Base-by-base conservation (phyloP, 2,113 vertebrate genomes). In the Etia nguti region DNA sequence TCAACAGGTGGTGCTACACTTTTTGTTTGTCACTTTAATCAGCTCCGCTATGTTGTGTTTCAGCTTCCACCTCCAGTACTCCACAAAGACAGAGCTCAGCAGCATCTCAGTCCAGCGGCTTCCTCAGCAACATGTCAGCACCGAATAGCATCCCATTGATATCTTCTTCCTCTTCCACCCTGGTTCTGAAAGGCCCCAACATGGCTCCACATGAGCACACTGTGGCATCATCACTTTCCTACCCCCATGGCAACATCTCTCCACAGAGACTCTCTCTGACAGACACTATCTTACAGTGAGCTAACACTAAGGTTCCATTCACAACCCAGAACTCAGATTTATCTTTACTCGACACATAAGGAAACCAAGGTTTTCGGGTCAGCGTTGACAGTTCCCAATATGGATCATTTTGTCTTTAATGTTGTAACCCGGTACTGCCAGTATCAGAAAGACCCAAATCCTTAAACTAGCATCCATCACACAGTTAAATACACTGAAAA, bases 181-280 rank as follows among this genome's bases (percentile, higher is more conserved):
- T 83, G 12, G 79, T 92, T 8, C 90, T 81, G 2, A 84, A 83
- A 29, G 81, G 86, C 31, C 82, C 84, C 13, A 31, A 13, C 83
- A 62, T 89, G 38, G 34, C 80, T 20, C 26, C 91, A 2, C 90
- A 91, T 60, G 94, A 90, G 34, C 89, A 91, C 10, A 36, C 84
- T 1, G 88, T 93, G 15, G 88, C 1, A 5, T 86, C 89, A 1
- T 86, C 89, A 6, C 86, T 79, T 0, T 87, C 90, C 16, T 88
- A 65, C 57, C 34, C 65, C 0, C 89, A 18, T 82, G 29, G 87
- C 60, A 59, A 46, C 89, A 56, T 57, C 1, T 81, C 88, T 2
- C 92, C 92, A 79, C 92, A 92, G 48, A 88, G 82, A 15, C 52
- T 82, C 38, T 87, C 84, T 38, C 86, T 87, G 82, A 31, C 86